Evolutionary conservation across 2,113 vertebrate species (phyloP).

Genomic region (Ellobius talpinus): DNA sequence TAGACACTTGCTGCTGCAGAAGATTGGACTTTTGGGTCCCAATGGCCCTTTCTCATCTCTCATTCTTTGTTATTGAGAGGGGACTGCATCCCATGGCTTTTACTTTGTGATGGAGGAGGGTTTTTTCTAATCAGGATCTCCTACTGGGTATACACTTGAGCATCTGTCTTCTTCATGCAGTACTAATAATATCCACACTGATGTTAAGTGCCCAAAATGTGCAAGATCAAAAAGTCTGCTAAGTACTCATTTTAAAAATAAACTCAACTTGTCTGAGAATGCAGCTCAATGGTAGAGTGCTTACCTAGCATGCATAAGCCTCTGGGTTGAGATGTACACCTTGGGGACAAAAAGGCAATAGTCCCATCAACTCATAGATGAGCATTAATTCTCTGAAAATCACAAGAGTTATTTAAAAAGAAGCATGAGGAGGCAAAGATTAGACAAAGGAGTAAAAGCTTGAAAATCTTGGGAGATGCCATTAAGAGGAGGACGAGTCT

Average conservation of each 20-base stretch:
- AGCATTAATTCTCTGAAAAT: neutral
- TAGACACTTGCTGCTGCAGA: neutral
- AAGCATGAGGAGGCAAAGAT: accelerated
- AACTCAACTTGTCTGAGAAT: neutral
- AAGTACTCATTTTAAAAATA: neutral
- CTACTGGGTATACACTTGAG: neutral
- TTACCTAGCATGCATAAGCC: neutral
- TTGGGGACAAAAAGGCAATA: no score
- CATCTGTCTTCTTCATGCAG: neutral
- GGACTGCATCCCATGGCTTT: neutral
- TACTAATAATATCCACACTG: no score
- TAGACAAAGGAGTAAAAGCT: neutral
- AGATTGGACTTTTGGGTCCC: neutral
- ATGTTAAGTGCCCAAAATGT: neutral
- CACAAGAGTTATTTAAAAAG: neutral
- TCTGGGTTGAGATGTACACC: neutral
- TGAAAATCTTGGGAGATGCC: neutral
- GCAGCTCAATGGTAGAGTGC: neutral
- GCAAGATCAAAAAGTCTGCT: neutral
- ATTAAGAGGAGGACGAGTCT: neutral
- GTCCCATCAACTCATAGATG: neutral
- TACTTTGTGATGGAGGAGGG: neutral
- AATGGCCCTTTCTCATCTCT: neutral
- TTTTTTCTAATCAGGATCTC: neutral
- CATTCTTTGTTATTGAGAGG: neutral